Percentiles rank a stretch among this genome's conserved stretches.
Evolutionary conservation across 2,113 vertebrate species (phyloP).

Genomic region (Spilogale gracilis): DNA sequence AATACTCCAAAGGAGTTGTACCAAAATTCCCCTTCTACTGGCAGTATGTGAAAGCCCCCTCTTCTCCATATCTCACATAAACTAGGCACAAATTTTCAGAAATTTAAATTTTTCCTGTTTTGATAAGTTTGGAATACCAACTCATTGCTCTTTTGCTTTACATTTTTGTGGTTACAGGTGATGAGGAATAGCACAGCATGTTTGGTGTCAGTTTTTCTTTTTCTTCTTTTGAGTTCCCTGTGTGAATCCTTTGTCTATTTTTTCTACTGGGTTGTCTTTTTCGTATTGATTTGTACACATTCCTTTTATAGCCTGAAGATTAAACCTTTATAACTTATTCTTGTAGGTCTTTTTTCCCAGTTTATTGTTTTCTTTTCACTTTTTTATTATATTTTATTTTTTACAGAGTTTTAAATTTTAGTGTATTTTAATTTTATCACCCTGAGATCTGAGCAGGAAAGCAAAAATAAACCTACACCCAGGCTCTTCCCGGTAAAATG

Average conservation of each 20-base stretch:
- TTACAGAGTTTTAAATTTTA: not conserved
- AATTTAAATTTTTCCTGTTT: not conserved
- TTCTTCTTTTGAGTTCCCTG: not conserved
- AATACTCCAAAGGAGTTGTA: not conserved
- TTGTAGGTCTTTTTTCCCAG: not conserved
- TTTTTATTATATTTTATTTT: not conserved
- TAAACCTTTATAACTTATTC: not conserved
- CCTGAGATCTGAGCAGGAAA: conserved; percentile 14
- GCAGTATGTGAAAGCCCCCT: not conserved
- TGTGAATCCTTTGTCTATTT: not conserved
- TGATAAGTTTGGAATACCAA: not conserved
- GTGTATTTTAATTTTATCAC: not conserved
- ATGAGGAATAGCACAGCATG: not conserved
- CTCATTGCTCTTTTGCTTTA: not conserved
- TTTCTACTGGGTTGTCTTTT: not conserved
- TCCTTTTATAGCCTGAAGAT: not conserved
- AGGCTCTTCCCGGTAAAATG: not conserved
- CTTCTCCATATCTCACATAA: not conserved
- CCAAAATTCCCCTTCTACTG: not conserved
- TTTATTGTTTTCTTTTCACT: not conserved
- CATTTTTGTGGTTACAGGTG: not conserved
- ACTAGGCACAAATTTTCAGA: not conserved
- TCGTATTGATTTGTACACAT: not conserved
- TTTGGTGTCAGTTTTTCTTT: not conserved
- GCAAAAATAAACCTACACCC: not conserved